Evolutionary conservation across 2,797 vertebrate genomes (phyloP), one percentile per base, ranked within the genome.

Genomic region (Scarus forsteni): DNA sequence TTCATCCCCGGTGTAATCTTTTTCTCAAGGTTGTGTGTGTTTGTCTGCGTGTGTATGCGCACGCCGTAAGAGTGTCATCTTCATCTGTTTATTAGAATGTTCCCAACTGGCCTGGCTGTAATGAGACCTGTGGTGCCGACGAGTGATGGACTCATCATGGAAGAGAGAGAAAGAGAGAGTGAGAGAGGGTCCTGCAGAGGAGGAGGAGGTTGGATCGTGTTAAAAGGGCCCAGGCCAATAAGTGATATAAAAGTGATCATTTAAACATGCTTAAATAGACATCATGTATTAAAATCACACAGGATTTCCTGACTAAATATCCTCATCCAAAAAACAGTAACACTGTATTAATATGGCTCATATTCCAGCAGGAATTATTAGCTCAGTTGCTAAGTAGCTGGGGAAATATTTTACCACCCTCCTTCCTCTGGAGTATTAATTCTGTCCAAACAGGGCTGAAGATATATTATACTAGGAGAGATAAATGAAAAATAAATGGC

Each of bases 21-120:
- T 27, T 39, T 81, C 73, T 83, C 83, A 90, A 91, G 87, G 84
- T 88, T 92, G 85, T 53, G 78, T 75, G 39, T 72, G 72, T 36
- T 9, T 46, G 57, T 27, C 53, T 64, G 69, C 57, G 43, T 66
- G 43, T 69, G 40, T 63, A 45, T 78, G 65, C 27, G 10, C 58
- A 57, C 60, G 45, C 66, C 68, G 71, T 57, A 53, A 15, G 73
- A 78, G 70, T 77, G 70, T 78, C 78, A 61, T 87, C 78, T 75
- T 87, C 79, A 87, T 92, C 77, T 89, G 83, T 91, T 92, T 90
- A 88, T 89, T 85, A 83, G 75, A 85, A 70, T 67, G 82, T 77
- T 78, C 83, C 85, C 81, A 35, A 63, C 77, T 69, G 79, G 70
- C 81, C 83, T 12, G 61, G 58, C 81, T 78, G 77, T 92, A 92